Percentiles rank a stretch among this genome's conserved stretches.
Evolutionary conservation across 2,888 invertebrate genomes (phyloP).

Genomic region (Spodoptera picta): DNA sequence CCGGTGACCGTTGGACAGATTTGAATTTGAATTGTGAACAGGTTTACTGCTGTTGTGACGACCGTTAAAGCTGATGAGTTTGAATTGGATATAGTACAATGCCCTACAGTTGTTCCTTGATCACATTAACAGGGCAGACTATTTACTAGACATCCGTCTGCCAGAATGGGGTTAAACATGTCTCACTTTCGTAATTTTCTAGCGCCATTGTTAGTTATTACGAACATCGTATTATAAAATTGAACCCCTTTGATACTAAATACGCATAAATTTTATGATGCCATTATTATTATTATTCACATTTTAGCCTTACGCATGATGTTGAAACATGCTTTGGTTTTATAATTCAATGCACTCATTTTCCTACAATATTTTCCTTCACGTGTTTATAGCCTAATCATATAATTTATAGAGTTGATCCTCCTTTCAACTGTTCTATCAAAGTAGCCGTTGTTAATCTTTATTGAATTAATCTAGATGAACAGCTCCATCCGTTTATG

Average conservation of each 20-base stretch:
- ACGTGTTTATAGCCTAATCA: slow-evolving; percentile 5
- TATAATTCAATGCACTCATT: slow-evolving; percentile 6
- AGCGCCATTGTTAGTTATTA: too few relatives aligned
- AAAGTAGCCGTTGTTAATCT: slow-evolving; percentile 20
- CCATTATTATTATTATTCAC: neutral
- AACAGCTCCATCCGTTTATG: slow-evolving; percentile 28
- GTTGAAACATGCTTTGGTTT: slow-evolving; percentile 13
- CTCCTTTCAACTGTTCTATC: slow-evolving; percentile 21
- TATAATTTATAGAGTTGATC: slow-evolving; percentile 16
- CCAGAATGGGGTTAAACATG: neutral
- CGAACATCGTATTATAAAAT: too few relatives aligned
- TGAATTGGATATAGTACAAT: slow-evolving; percentile 32
- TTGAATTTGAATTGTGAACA: slow-evolving; percentile 37
- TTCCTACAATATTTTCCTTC: slow-evolving; percentile 15
- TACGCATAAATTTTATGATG: neutral
- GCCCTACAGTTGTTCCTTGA: slow-evolving; percentile 29
- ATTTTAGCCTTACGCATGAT: neutral
- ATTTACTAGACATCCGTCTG: neutral
- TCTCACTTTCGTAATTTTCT: neutral
- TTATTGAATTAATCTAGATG: slow-evolving; percentile 15
- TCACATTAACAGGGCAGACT: slow-evolving; percentile 29
- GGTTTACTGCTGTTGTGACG: slow-evolving; percentile 10
- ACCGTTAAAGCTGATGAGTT: slow-evolving; percentile 33
- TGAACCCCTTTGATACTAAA: too few relatives aligned
- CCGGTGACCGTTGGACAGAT: slow-evolving; percentile 39